Percentiles rank a stretch among this genome's conserved stretches.
Evolutionary conservation across 2,797 vertebrate genomes (phyloP).

Genomic region (Octomys mimax): DNA sequence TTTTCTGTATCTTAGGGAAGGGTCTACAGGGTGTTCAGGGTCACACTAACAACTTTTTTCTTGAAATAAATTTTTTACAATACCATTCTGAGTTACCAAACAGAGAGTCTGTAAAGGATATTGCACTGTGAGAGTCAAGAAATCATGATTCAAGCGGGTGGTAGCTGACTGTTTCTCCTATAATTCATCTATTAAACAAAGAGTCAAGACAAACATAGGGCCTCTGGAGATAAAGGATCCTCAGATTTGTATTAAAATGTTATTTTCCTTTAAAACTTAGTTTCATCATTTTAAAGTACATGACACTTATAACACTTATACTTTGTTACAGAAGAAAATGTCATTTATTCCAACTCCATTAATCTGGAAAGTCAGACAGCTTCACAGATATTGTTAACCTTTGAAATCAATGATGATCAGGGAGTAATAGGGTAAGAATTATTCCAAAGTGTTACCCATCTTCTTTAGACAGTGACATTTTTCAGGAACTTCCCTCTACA

Average conservation of each 20-base stretch:
- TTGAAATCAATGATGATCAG: neutral
- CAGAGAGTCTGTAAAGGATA: neutral
- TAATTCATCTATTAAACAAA: conserved; percentile 5
- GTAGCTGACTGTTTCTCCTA: neutral
- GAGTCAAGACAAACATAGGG: neutral
- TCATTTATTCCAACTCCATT: conserved; percentile 30
- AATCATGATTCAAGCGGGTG: neutral
- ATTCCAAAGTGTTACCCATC: neutral
- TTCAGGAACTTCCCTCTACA: neutral
- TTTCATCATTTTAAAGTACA: conserved; percentile 61
- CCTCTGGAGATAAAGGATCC: neutral
- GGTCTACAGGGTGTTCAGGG: too few species aligned
- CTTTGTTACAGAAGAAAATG: conserved; percentile 55
- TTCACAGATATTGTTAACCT: conserved; percentile 29
- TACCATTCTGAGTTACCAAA: neutral
- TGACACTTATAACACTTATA: conserved; percentile 30
- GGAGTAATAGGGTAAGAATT: neutral
- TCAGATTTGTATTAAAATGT: conserved; percentile 1
- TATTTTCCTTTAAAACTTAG: conserved; percentile 66
- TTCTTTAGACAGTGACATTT: neutral
- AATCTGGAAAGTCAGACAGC: conserved; percentile 54
- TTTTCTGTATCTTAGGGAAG: too few species aligned
- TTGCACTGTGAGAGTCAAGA: conserved; percentile 42
- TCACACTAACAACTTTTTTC: neutral
- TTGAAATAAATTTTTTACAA: neutral